Conservation (phyloP, 2,888 invertebrate genomes). For the Thysanoteuthis rhombus region DNA sequence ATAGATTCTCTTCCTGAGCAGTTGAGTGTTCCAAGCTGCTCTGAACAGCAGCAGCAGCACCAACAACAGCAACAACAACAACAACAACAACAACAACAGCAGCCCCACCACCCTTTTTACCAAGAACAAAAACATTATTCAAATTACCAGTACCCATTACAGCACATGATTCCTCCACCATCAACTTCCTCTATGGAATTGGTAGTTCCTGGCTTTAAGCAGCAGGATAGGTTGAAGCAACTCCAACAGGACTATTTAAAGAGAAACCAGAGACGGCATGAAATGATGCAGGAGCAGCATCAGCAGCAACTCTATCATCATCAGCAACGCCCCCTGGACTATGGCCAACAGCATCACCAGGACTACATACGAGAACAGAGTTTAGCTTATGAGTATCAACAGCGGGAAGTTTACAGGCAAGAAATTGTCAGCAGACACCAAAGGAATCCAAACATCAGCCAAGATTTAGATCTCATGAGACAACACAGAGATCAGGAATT, state of each 20-base stretch:
- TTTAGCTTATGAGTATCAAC: constrained; percentile 17
- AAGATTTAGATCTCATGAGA: not conserved
- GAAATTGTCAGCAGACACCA: not conserved
- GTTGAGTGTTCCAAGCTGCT: not conserved
- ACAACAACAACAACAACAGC: not conserved
- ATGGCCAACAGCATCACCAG: not conserved
- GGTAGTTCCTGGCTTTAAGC: constrained; percentile 18
- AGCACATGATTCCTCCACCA: not conserved
- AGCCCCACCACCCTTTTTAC: not conserved
- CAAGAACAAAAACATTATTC: constrained; percentile 17
- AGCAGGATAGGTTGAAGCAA: not conserved
- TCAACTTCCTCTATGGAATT: not conserved
- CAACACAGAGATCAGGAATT: constrained; percentile 12
- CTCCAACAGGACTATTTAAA: constrained; percentile 16
- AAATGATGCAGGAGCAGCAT: constrained; percentile 27
- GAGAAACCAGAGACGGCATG: constrained; percentile 18
- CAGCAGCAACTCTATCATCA: constrained; percentile 13
- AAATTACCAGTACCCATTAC: not conserved
- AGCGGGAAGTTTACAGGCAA: not conserved
- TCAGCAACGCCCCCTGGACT: not conserved
- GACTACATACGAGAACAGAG: not conserved
- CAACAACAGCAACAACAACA: not conserved
- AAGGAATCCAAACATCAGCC: not conserved
- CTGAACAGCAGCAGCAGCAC: not conserved
- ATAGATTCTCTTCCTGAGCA: not conserved